Evolutionary conservation across 2,888 invertebrate species (phyloP), one percentile per base, ranked within the genome.

Genomic region (Chloromyia formosa): DNA sequence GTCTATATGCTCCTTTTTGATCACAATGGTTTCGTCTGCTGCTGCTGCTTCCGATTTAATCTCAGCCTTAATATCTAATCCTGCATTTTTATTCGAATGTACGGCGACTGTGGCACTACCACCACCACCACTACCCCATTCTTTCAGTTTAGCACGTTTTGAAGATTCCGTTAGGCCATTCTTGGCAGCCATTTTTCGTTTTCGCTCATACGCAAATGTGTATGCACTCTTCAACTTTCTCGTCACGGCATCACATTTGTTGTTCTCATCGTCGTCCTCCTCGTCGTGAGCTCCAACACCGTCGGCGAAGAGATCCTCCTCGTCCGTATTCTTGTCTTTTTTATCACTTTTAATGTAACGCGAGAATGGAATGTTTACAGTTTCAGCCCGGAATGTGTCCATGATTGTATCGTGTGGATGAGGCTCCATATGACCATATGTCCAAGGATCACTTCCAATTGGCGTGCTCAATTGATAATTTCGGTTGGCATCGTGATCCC

Each of bases 341-440:
- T 77, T 77, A 80, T 85, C 83, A 81, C 84, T 86, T 80, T 86
- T 84, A 76, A 93, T 83, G 76, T 90, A 89, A 80, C 92, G 90
- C 82, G 92, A 92, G 86, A 94, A 93, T 81, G 94, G 93, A 85
- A 94, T 90, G 84, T 89, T 89, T 80, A 91, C 90, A 81, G 92
- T 91, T 85, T 94, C 94, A 40, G 92, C 92, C 83, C 93, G 93
- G 87, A 94, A 94, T 83, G 93, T 92, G 80, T 95, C 93, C 83
- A 95, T 90, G 80, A 96, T 92, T 84, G 96, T 95, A 79, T 89
- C 89, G 64, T 88, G 87, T 45, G 84, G 82, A 78, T 84, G 82
- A 10, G 82, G 82, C 77, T 85, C 84, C 77, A 83, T 84, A 73
- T 86, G 86, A 74, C 90, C 91, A 77, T 90, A 89, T 81, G 92